Evolutionary conservation across 37 sponge, comb jelly and placozoan species (phyloP), one percentile per base, ranked within the genome.

Genomic region (Aplysina aerophoba): DNA sequence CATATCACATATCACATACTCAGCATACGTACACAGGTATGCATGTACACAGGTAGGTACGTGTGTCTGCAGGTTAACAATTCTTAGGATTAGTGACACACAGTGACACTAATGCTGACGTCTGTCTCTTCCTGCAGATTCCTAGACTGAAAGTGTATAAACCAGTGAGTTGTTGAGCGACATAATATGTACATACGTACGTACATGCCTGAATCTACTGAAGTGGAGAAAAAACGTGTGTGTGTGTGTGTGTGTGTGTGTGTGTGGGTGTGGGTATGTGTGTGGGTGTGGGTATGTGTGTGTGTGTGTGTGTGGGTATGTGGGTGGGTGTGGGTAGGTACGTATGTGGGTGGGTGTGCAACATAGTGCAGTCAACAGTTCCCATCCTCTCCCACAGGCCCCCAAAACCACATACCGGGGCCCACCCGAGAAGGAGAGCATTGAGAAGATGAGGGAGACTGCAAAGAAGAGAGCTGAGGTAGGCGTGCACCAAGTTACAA

Each of bases 381-480:
- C 8, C 8, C 6, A 3, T 44, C 50, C 3, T 57, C 59, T 37
- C 28, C 31, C 82, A 0, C 53, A 94, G 95, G 90, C 90, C 19
- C 96, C 96, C 24, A 80, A 75, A 59, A 84, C 87, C 0, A 95
- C 95, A 0, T 95, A 95, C 81, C 34, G 11, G 4, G 72, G n/a
- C 50, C 96, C 96, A 24, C 55, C 31, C 0, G 94, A 88, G 59
- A 21, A 79, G 80, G 85, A 90, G n/a, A 59, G 6, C 8, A 41
- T 95, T 30, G 60, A 68, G 6, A 77, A 60, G 40, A 57, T 81
- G 4, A 91, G 72, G 34, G 77, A 83, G 50, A 38, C 41, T 2
- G 87, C 91, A 37, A 95, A 89, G 65, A 75, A 61, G 71, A 93
- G 36, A 72, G 91, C 94, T 22, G 80, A 92, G 81, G 95, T 95